These are phyloP conservation scores for Colius striatus DNA, from an alignment of 2,113 vertebrate genomes.

Conservation along the genomic window DNA sequence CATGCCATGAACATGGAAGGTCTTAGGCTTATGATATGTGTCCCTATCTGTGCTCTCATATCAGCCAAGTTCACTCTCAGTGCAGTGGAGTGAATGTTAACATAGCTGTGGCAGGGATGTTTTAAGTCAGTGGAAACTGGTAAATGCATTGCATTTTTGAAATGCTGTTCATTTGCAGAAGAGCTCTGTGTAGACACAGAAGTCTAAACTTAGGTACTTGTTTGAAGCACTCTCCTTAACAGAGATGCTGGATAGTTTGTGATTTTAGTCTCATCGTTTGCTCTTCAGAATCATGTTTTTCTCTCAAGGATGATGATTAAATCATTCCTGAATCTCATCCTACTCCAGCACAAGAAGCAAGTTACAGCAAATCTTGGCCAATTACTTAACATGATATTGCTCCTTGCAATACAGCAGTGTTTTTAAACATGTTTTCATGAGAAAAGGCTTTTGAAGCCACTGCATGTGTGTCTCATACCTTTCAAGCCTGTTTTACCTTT, in stretches of 20 bases:
- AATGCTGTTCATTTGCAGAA: neutral
- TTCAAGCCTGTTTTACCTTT: neutral
- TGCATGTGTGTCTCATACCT: neutral
- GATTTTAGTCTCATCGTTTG: neutral
- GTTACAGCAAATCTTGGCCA: neutral
- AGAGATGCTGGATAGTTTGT: neutral
- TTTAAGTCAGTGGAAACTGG: neutral
- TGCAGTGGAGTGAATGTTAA: neutral
- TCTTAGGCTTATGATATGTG: neutral
- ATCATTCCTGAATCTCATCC: neutral
- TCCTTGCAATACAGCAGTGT: neutral
- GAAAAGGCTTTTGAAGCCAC: neutral
- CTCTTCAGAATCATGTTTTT: neutral
- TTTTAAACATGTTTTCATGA: neutral
- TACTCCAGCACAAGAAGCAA: neutral
- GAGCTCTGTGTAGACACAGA: neutral
- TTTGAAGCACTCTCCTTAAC: neutral
- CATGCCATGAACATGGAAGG: neutral
- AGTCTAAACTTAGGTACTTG: neutral
- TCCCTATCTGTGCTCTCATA: neutral
- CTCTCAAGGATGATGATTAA: neutral
- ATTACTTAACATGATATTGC: neutral
- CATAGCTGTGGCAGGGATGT: neutral
- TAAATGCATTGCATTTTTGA: neutral
- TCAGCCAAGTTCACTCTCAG: neutral